Base-by-base conservation (phyloP, 2,113 vertebrate genomes). In the Gorilla gorilla region DNA sequence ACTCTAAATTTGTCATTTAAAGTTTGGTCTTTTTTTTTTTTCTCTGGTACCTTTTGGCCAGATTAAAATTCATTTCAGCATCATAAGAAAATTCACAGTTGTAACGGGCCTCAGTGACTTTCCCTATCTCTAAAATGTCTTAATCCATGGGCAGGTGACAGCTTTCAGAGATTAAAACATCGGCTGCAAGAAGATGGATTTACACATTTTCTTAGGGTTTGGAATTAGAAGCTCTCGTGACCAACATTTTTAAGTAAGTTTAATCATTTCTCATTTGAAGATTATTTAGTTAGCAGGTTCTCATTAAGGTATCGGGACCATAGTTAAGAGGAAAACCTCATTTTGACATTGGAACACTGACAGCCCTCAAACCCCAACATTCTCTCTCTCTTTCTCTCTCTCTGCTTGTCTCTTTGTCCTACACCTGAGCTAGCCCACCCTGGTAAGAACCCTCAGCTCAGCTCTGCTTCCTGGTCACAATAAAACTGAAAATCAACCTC, bases 21-120 rank as follows among this genome's bases (percentile, higher is more conserved):
- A 95, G n/a, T 50, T 76, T 61, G 55, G 66, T 61, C 30, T 16
- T 59, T 79, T 45, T 38, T 27, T 16, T 79, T 40, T 35, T 35
- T 20, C n/a, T 3, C 35, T 35, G 52, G 12, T 8, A 52, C 57
- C 35, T 75, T 38, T 90, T 64, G 25, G 45, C 11, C 59, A 94
- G n/a, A 86, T 50, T 75, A 96, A 96, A 91, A 91, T 86, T 61
- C 73, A 55, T 38, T 85, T 94, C 86, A 93, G 66, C 8, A 72
- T 38, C 59, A 20, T 64, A 52, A 59, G 73, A 96, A 94, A 92
- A 93, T 83, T 23, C 59, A 64, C 5, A n/a, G 32, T 40, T 68
- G 48, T 83, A 27, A 76, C 7, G 48, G 57, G 45, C 35, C 45
- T 64, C 52, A 22, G 45, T 50, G 40, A 70, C 22, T 32, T 89